Conservation (phyloP, 2,888 invertebrate species). For the Aphidoletes aphidimyza region DNA sequence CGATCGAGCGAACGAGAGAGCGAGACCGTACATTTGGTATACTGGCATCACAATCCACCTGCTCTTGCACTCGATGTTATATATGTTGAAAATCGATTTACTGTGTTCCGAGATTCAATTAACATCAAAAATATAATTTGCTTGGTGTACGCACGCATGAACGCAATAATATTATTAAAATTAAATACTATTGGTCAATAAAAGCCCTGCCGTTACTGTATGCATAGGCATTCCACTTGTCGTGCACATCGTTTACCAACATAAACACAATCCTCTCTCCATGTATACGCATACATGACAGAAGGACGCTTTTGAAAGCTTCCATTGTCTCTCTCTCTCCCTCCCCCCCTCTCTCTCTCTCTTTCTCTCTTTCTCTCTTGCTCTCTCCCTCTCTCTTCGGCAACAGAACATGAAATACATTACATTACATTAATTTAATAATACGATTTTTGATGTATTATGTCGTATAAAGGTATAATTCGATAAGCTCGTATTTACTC, state of each 20-base stretch:
- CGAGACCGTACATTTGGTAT: too few relatives aligned
- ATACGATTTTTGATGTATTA: constrained; percentile 44
- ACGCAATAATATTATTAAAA: constrained; percentile 51
- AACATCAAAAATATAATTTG: constrained; percentile 51
- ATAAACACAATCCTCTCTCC: neutral
- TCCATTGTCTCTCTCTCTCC: neutral
- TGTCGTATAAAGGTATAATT: constrained; percentile 45
- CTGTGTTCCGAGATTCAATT: constrained; percentile 48
- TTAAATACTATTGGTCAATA: constrained; percentile 49
- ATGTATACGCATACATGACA: too few relatives aligned
- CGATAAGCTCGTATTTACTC: constrained; percentile 46
- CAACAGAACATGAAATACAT: constrained; percentile 6
- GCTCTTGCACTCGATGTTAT: too few relatives aligned
- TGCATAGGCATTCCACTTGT: constrained; percentile 32
- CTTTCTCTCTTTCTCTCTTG: too few relatives aligned
- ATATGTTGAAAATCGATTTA: constrained; percentile 41
- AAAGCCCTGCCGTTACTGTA: constrained; percentile 31
- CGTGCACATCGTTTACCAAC: constrained; percentile 10
- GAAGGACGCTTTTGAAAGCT: constrained; percentile 13
- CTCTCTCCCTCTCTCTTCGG: too few relatives aligned
- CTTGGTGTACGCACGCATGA: constrained; percentile 28
- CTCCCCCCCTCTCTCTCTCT: neutral
- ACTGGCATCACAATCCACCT: constrained; percentile 3
- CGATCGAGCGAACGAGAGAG: neutral
- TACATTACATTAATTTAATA: constrained; percentile 45